Evolutionary conservation across 2,113 vertebrate species (phyloP), one percentile per base, ranked within the genome.

Genomic region (Oryzias javanicus): DNA sequence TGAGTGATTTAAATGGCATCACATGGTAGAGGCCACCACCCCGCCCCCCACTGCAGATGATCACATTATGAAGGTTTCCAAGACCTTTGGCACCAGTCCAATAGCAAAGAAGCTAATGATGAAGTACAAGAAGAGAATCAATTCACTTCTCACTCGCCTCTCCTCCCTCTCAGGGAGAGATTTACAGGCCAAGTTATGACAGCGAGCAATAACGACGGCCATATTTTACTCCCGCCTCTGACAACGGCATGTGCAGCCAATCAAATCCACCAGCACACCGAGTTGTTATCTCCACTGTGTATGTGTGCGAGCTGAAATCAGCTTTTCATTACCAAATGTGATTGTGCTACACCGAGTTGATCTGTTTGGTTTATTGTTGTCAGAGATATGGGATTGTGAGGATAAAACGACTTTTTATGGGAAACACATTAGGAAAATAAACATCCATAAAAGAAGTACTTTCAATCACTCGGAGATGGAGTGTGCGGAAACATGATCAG

Each of bases 121-220:
- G 78, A 85, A 84, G 80, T 74, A 19, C 72, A 80, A 72, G 62
- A 54, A 80, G 65, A 84, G 72, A 86, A 86, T 85, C 86, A 82
- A 82, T 86, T 72, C 72, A 60, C 65, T 64, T 66, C 52, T 74
- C 54, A 56, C 59, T 59, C 70, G 67, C 73, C 80, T 80, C 79
- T 58, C 59, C 75, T 83, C 76, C 78, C 75, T 82, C 79, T 82
- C 64, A 60, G 64, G 52, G 62, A 79, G 65, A 88, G 84, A 89
- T 88, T 89, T 86, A 90, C 83, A 68, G 72, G 78, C 71, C 47
- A 55, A 84, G 78, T 88, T 90, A 85, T 84, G 85, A 90, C 81
- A 87, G 79, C 74, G 42, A 56, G 57, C 82, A 85, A 80, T 87
- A 89, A 86, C 79, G 56, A 70, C 60, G 62, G 67, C 73, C 79